A percentile compares a stretch with the other conserved stretches of the same genome.
Evolutionary conservation across 2,888 invertebrate species (phyloP).

Genomic region (Pemphredon lugubris): DNA sequence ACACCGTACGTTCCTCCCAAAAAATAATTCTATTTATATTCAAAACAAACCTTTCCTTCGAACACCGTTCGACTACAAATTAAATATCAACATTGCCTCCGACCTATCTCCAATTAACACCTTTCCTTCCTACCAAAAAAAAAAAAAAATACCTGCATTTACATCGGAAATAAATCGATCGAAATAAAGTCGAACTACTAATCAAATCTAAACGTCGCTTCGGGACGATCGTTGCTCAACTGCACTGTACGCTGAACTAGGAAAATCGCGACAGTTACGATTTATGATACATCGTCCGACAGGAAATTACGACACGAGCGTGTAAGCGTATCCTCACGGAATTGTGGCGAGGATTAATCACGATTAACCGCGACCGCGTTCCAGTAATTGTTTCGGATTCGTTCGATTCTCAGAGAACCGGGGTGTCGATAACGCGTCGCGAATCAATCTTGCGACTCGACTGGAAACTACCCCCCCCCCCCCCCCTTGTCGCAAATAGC

Average conservation of each 20-base stretch:
- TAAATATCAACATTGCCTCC: no score
- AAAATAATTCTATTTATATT: no score
- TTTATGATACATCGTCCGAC: conserved; percentile 47
- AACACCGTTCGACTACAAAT: no score
- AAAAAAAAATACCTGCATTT: no score
- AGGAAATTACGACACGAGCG: conserved; percentile 35
- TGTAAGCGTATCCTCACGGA: conserved; percentile 1
- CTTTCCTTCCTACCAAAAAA: no score
- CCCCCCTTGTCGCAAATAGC: no score
- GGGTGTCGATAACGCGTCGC: conserved; percentile 15
- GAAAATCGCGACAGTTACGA: conserved; percentile 33
- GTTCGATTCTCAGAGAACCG: conserved; percentile 20
- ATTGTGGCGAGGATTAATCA: conserved; percentile 33
- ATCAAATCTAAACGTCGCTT: no score
- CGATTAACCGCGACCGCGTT: conserved; percentile 38
- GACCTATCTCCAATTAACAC: no score
- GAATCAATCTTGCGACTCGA: not conserved
- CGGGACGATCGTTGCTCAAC: not conserved
- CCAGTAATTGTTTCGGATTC: conserved; percentile 34
- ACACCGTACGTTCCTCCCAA: no score
- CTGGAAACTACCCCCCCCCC: not conserved
- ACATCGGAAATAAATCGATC: no score
- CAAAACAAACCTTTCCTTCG: no score
- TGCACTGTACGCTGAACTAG: conserved; percentile 11
- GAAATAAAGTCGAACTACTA: no score